Evolutionary conservation across 2,888 invertebrate genomes (phyloP).

Genomic region (Seira musarum): DNA sequence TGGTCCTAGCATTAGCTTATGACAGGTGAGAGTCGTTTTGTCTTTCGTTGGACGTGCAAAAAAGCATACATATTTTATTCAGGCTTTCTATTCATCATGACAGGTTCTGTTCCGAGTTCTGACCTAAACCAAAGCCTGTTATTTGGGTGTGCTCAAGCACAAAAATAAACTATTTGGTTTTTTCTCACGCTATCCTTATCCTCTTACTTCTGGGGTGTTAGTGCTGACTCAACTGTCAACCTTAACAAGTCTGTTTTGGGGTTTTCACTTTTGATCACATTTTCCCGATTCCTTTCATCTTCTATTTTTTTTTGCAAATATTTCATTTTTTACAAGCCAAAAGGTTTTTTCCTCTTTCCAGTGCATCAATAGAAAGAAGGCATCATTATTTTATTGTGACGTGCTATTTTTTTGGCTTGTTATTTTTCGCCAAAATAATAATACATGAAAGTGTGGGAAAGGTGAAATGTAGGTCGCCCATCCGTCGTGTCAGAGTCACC

Average conservation of each 20-base stretch:
- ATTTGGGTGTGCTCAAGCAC: too few species aligned
- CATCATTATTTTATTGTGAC: neutral
- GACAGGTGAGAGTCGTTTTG: neutral
- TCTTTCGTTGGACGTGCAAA: neutral
- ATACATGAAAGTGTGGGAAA: too few species aligned
- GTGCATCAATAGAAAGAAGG: neutral
- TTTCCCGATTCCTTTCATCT: neutral
- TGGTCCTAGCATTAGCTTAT: neutral
- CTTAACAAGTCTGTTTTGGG: neutral
- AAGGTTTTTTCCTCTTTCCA: neutral
- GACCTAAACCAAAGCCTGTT: too few species aligned
- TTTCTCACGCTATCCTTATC: neutral
- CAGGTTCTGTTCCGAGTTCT: too few species aligned
- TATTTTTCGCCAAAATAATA: neutral
- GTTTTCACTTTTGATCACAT: neutral
- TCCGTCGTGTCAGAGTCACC: neutral
- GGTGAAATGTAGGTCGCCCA: neutral
- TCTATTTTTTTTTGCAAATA: neutral
- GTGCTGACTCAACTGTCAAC: neutral
- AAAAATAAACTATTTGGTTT: too few species aligned
- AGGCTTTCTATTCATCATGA: too few species aligned
- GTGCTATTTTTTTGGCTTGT: neutral
- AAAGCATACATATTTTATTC: neutral
- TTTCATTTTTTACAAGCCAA: neutral
- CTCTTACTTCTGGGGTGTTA: neutral